These are phyloP conservation scores for Neolamprologus ventralis DNA, from an alignment of 2,113 vertebrate species.

Conservation along the genomic window DNA sequence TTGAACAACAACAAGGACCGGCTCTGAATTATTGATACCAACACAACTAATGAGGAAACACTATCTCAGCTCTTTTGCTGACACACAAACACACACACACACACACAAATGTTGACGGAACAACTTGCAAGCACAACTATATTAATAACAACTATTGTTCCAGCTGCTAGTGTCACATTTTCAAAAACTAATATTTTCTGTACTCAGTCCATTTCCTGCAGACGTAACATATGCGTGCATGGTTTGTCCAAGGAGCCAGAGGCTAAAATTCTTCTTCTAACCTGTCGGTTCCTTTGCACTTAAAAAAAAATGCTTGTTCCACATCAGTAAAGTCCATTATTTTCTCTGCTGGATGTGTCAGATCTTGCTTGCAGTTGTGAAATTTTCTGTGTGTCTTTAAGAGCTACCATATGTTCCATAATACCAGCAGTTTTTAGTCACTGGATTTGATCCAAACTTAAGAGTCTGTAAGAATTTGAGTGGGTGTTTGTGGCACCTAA, in stretches of 20 bases:
- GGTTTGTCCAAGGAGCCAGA: neutral
- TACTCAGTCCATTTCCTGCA: neutral
- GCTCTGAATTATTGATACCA: conserved; percentile 78
- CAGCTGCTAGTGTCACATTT: neutral
- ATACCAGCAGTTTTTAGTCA: neutral
- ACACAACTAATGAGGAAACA: conserved; percentile 80
- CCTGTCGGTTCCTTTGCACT: neutral
- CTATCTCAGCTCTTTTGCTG: conserved; percentile 55
- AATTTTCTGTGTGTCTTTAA: neutral
- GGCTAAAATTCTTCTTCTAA: neutral
- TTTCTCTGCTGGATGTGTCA: neutral
- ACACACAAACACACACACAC: conserved; percentile 35
- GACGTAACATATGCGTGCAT: neutral
- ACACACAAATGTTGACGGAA: conserved; percentile 14
- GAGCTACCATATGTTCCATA: neutral
- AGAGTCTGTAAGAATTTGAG: neutral
- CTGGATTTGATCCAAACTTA: neutral
- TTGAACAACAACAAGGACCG: conserved; percentile 76
- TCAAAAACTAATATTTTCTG: conserved; percentile 10
- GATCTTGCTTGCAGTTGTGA: neutral
- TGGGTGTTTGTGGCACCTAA: conserved; percentile 2
- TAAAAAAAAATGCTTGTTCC: neutral
- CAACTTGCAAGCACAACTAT: neutral
- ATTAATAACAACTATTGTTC: conserved; percentile 8
- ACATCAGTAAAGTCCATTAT: neutral